These are phyloP conservation scores for Felis chaus DNA, from an alignment of 2,113 vertebrate genomes.

Conservation along the genomic window DNA sequence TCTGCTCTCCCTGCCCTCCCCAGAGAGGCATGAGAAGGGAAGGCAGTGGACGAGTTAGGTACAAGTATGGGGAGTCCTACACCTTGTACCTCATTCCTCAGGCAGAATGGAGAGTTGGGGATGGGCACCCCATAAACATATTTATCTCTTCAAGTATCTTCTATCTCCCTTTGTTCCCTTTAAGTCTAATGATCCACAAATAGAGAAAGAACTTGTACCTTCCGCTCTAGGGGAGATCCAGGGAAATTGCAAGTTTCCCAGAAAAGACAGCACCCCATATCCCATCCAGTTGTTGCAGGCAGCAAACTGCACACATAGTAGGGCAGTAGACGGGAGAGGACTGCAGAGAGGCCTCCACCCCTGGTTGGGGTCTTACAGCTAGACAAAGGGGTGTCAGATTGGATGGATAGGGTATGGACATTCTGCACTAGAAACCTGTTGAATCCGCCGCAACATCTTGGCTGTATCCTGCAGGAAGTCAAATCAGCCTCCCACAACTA, in stretches of 20 bases:
- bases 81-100: not conserved
- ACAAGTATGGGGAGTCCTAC: not conserved
- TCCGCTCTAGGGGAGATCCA: not conserved
- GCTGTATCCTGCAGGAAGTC: not conserved
- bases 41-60: not conserved
- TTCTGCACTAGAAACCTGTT: not conserved
- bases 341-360: not conserved
- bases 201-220: not conserved
- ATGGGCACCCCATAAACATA: not conserved
- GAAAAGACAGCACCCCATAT: not conserved
- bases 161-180: not conserved
- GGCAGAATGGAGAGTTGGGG: not conserved
- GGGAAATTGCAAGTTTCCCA: not conserved
- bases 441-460: not conserved
- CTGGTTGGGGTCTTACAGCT: not conserved
- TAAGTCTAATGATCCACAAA: not conserved
- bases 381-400: not conserved
- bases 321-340: not conserved
- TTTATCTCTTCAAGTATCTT: not conserved
- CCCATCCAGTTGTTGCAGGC: not conserved
- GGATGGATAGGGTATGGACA: not conserved
- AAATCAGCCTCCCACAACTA: not conserved
- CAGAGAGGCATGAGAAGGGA: not conserved
- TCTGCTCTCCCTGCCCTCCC: not conserved
- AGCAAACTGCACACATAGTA: not conserved